phyloP scores from a whole-genome alignment of 2,888 invertebrate species.

The Ormyrus nitidulus region DNA sequence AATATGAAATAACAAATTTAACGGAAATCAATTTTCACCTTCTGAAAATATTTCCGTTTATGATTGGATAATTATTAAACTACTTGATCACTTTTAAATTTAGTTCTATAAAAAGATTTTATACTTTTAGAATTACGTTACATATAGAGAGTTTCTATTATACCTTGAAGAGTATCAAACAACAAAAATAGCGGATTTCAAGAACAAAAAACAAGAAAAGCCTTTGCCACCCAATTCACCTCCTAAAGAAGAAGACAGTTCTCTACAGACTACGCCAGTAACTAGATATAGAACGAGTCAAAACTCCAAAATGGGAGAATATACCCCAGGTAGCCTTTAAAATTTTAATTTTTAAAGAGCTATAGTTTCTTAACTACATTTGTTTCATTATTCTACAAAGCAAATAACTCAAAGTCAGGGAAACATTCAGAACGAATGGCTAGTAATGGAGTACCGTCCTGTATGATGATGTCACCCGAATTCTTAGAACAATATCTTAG shows the following conservation, averaged over 20 bases:
- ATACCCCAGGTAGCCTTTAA: conserved; percentile 43
- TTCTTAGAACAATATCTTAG: conserved; percentile 67
- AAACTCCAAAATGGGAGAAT: conserved; percentile 31
- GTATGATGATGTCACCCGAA: conserved; percentile 67
- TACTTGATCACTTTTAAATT: background rate
- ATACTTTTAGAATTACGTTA: conserved; percentile 80
- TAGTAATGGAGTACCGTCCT: conserved; percentile 55
- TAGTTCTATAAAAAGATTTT: background rate
- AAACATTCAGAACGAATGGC: conserved; percentile 52
- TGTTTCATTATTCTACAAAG: background rate
- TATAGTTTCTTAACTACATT: background rate
- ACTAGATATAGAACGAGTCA: conserved; percentile 43
- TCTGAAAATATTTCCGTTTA: background rate
- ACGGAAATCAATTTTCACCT: background rate
- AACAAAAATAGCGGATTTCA: conserved; percentile 75
- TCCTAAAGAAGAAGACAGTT: conserved; percentile 58
- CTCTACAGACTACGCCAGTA: conserved; percentile 48
- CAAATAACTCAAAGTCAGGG: background rate
- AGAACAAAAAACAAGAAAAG: conserved; percentile 63
- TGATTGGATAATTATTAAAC: background rate
- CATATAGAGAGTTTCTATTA: conserved; percentile 82
- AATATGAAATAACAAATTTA: conserved; percentile 33
- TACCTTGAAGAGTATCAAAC: conserved; percentile 81
- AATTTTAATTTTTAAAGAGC: background rate
- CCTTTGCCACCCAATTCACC: conserved; percentile 61